A percentile compares a stretch with the other conserved stretches of the same genome.
Evolutionary conservation across 2,797 vertebrate genomes (phyloP).

Genomic region (Anguilla megastoma): DNA sequence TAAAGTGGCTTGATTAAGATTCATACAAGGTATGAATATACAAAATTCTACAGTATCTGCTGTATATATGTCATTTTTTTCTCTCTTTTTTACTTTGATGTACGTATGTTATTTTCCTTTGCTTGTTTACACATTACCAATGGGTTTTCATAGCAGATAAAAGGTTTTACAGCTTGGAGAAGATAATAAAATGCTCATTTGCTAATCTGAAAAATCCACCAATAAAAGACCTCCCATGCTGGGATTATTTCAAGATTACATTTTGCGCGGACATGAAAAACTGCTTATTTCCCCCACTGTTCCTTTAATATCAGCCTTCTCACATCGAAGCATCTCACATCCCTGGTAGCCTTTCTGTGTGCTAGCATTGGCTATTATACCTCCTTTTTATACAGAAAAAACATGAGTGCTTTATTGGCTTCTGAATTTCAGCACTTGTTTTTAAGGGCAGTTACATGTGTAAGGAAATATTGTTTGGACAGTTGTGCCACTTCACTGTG

Average conservation of each 20-base stretch:
- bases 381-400: background rate
- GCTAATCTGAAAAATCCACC: slow-evolving; percentile 42
- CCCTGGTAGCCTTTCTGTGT: background rate
- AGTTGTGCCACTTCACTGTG: background rate
- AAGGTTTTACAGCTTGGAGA: slow-evolving; percentile 67
- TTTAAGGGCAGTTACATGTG: background rate
- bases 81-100: background rate
- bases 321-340: background rate
- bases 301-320: background rate
- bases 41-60: background rate
- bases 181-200: slow-evolving; percentile 55
- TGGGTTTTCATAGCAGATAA: slow-evolving; percentile 37
- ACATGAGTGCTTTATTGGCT: background rate
- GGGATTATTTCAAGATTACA: background rate
- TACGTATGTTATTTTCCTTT: background rate
- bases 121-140: background rate
- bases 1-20: background rate
- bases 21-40: background rate
- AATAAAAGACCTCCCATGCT: slow-evolving; percentile 2
- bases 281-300: slow-evolving; percentile 24
- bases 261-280: slow-evolving; percentile 14
- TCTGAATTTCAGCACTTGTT: background rate
- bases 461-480: background rate
- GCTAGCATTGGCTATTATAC: background rate
- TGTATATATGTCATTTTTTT: background rate